Percentiles rank a stretch among this genome's conserved stretches.
Evolutionary conservation across 2,797 vertebrate species (phyloP).

Genomic region (Vespertilio murinus): DNA sequence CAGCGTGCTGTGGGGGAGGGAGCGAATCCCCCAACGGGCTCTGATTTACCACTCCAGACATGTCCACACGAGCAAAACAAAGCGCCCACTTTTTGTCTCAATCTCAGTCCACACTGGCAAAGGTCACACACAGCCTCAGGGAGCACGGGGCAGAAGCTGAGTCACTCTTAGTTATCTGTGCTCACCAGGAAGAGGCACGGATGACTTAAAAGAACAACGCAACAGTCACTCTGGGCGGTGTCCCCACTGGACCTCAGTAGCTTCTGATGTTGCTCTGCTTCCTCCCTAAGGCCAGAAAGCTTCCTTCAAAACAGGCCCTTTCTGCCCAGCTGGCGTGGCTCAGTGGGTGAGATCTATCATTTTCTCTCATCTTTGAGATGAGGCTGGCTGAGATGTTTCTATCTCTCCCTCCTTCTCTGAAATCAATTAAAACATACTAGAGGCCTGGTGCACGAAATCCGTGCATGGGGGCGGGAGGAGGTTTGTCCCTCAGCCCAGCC

Average conservation of each 20-base stretch:
- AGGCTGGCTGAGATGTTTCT: too few species aligned
- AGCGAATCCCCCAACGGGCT: neutral
- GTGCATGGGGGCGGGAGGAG: too few species aligned
- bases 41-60: neutral
- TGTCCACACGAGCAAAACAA: neutral
- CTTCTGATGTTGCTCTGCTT: neutral
- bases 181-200: neutral
- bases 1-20: neutral
- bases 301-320: neutral
- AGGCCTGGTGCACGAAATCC: too few species aligned
- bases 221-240: neutral
- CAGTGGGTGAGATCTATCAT: too few species aligned
- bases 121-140: constrained; percentile 8
- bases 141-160: constrained; percentile 8
- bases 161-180: neutral
- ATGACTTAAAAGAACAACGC: neutral
- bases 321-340: too few species aligned
- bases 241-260: neutral
- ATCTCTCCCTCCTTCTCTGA: too few species aligned
- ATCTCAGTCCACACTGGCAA: constrained; percentile 44
- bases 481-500: too few species aligned
- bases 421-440: too few species aligned
- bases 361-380: too few species aligned
- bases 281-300: neutral
- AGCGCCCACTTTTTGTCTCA: neutral